Base-by-base conservation (phyloP, 2,888 invertebrate species). In the Pheosia tremula region DNA sequence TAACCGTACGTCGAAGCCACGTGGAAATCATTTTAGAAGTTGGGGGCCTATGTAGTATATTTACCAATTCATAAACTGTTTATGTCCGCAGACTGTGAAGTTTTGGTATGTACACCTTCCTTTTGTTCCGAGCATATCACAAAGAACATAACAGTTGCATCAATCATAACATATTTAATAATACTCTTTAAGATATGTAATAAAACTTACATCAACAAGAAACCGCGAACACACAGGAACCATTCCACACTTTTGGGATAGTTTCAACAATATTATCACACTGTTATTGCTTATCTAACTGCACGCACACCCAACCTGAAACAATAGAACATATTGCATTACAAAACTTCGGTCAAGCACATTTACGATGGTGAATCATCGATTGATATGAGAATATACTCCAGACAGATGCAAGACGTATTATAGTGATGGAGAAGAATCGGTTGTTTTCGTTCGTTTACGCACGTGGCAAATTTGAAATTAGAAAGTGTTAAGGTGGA, bases 231-330 rank as follows among this genome's bases (percentile, higher is more conserved):
- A 87, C 89, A 83, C 91, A 86, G 91, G 88, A 89, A 93, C 88
- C 93, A 93, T 93, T 92, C 92, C 93, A 91, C 91, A 86, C 84
- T 79, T 83, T 81, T 89, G 84, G 84, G 84, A 82, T 87, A 81
- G 80, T 76, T 77, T 71, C 84, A 76, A 79, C 85, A 83, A 85
- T 80, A 80, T 82, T 84, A 87, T 86, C 84, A 85, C 88, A 86
- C 85, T 79, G 24, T 24, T 74, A 79, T 76, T 79, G 83, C 82
- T 91, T 91, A 91, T 89, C 90, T 89, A 86, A 86, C 87, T 79
- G 84, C 83, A 85, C 87, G 85, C 86, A 84, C 87, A 88, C 89
- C 86, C 85, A 88, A 89, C 90, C 93, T 93, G 92, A 60, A 93
- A 93, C 92, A 93, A 92, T 78, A 70, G 70, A 85, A 63, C 77